phyloP scores from a whole-genome alignment of 2,888 invertebrate genomes.

The Melangyna quadrimaculata region DNA sequence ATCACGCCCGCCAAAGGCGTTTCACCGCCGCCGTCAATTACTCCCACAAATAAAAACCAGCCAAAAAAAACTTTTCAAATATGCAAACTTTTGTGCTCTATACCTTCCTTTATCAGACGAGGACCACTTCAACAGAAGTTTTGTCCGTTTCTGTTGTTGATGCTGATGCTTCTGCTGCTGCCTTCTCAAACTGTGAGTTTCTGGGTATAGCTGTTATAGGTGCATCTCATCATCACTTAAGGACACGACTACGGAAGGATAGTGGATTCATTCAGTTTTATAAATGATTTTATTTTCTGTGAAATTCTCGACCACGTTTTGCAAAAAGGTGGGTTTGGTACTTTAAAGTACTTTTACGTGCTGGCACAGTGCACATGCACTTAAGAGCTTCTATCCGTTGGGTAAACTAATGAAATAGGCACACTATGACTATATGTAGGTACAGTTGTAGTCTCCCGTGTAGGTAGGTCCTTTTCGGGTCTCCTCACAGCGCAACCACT shows the following conservation, averaged over 20 bases:
- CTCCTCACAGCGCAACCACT: constrained; percentile 21
- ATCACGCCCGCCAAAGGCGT: neutral
- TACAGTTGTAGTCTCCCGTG: too few relatives aligned
- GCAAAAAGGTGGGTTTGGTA: constrained; percentile 1
- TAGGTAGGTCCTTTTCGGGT: constrained; percentile 2
- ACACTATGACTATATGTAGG: neutral
- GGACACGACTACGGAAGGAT: constrained; percentile 38
- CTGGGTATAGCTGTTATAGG: neutral
- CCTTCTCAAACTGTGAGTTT: neutral
- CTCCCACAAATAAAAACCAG: neutral
- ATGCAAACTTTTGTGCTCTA: constrained; percentile 54
- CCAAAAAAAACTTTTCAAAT: constrained; percentile 59
- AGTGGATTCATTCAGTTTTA: constrained; percentile 35
- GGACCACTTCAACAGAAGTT: constrained; percentile 27
- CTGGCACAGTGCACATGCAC: constrained; percentile 47
- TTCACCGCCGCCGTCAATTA: neutral
- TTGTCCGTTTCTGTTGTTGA: constrained; percentile 32
- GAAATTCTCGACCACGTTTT: constrained; percentile 25
- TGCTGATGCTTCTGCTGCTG: neutral
- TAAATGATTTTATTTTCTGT: constrained; percentile 33
- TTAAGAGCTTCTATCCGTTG: constrained; percentile 34
- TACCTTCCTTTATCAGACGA: neutral
- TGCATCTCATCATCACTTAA: constrained; percentile 57
- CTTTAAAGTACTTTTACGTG: constrained; percentile 37
- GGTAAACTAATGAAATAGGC: constrained; percentile 66